Base-by-base conservation (phyloP, 2,113 vertebrate species). In the Epinephelus moara region DNA sequence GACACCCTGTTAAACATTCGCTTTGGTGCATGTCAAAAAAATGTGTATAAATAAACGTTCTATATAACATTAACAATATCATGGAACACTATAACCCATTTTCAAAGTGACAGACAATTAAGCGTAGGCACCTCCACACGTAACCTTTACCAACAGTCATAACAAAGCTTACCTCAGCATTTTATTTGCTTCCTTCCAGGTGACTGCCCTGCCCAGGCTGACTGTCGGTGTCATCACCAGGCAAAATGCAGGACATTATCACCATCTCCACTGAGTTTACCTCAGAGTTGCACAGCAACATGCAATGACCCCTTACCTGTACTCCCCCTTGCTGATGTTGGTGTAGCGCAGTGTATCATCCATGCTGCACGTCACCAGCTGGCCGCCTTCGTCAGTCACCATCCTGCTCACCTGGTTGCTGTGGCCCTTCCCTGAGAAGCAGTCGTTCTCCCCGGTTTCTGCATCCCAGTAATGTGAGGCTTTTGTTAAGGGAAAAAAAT, bases 321-420 rank as follows among this genome's bases (percentile, higher is more conserved):
- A 99, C 72, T 97, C 97, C 40, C 94, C 95, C 71, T 95, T 96
- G 47, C 5, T 77, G 15, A 98, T 84, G 86, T 50, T 95, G 47
- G 96, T 98, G 64, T 93, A 99, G 61, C 98, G 98, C 78, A 99
- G 93, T 0, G 98, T 99, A 52, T 99, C 98, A 2, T 99, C 98
- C 98, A 99, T 99, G 89, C 98, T 96, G 94, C 98, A 99, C 13
- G 96, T 96, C 61, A 99, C 97, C 78, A 99, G 93, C 63, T 96
- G 95, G 21, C 92, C 89, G 0, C 87, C 87, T 1, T 97, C 96
- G 2, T 97, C 93, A 47, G 96, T 90, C 0, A 86, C 92, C 96
- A 99, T 97, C 89, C 94, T 95, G 79, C 95, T 96, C 90, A 99
- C 98, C 88, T 96, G 96, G 90, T 99, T 99, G 21, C 96, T 97